A percentile compares a stretch with the other conserved stretches of the same genome.
phyloP scores from a whole-genome alignment of 1,140 invertebrate genomes.

The Meloidogyne exigua region DNA sequence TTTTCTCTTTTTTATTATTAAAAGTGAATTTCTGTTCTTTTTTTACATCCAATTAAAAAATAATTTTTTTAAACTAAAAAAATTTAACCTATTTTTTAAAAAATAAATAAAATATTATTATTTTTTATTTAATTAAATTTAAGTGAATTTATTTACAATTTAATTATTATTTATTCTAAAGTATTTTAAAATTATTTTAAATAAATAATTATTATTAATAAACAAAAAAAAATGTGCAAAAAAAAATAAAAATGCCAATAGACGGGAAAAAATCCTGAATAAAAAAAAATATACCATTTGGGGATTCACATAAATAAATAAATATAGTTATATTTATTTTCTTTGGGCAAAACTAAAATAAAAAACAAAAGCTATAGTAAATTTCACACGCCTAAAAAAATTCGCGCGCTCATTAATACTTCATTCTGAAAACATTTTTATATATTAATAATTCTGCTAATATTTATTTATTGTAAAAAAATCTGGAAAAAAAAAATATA shows the following conservation, averaged over 20 bases:
- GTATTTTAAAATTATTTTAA: no score
- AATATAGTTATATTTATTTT: not conserved
- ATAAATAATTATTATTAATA: not conserved
- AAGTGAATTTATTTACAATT: no score
- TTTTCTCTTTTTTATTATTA: not conserved
- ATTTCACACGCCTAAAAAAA: not conserved
- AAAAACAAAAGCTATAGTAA: not conserved
- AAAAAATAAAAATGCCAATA: not conserved
- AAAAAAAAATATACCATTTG: conserved; percentile 1
- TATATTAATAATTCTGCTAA: no score
- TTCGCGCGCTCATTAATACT: conserved; percentile 1
- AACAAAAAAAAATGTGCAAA: not conserved
- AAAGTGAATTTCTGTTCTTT: not conserved
- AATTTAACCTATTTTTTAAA: no score
- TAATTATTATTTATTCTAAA: not conserved
- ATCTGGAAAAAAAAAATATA: not conserved
- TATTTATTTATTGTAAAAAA: not conserved
- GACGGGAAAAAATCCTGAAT: not conserved
- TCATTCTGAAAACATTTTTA: not conserved
- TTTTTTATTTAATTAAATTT: not conserved
- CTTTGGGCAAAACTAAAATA: not conserved
- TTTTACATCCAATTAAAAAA: not conserved
- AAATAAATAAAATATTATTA: not conserved
- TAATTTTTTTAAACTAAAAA: no score
- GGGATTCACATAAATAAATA: not conserved